Conservation (phyloP, 2,797 vertebrate species). For the Pseudopleuronectes americanus region DNA sequence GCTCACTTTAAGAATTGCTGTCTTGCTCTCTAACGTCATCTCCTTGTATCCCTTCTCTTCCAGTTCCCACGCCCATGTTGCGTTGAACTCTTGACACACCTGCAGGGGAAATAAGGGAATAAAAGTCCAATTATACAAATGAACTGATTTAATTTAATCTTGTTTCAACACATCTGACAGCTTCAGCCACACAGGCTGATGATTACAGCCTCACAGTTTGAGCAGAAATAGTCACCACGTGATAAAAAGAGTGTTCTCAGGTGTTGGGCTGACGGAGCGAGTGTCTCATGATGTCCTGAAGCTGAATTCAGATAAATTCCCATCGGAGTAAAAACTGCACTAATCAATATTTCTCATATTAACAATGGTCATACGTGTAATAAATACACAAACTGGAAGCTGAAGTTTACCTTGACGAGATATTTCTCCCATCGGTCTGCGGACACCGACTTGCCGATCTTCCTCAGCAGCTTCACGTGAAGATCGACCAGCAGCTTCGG, state of each 20-base stretch:
- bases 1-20: conserved; percentile 94
- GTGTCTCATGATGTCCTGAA: no score
- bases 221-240: no score
- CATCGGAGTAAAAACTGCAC: neutral
- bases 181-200: no score
- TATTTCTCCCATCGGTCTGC: conserved; percentile 99
- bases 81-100: conserved; percentile 97
- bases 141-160: no score
- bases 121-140: neutral
- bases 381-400: neutral
- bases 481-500: conserved; percentile 96
- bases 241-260: no score
- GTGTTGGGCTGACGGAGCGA: no score
- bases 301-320: neutral
- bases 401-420: conserved; percentile 89
- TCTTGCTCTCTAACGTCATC: conserved; percentile 92
- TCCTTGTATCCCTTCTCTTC: conserved; percentile 96
- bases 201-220: no score
- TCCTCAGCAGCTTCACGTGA: conserved; percentile 97
- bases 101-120: conserved; percentile 60
- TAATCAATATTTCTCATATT: neutral
- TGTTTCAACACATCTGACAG: no score
- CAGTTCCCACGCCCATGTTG: conserved; percentile 98
- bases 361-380: neutral
- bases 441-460: conserved; percentile 97